Evolutionary conservation across 2,888 invertebrate genomes (phyloP).

Genomic region (Phalera bucephala): DNA sequence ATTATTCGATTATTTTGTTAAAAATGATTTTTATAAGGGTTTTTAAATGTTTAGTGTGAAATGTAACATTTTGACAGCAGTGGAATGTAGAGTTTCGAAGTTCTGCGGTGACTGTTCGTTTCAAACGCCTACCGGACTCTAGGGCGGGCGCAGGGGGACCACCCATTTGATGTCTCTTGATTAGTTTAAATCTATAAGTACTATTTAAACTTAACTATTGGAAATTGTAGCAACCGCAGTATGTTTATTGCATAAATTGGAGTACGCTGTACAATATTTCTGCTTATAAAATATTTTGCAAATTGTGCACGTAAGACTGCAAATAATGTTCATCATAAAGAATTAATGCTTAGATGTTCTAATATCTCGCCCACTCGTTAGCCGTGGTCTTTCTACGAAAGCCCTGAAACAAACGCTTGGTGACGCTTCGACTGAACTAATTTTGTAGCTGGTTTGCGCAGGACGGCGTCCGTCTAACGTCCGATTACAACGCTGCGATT

Average conservation of each 20-base stretch:
- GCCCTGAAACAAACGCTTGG: constrained; percentile 18
- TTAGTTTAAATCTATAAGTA: constrained; percentile 10
- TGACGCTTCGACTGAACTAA: constrained; percentile 24
- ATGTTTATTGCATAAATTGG: constrained; percentile 7
- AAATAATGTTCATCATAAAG: constrained; percentile 19
- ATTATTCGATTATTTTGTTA: constrained; percentile 47
- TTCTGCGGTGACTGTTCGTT: constrained; percentile 13
- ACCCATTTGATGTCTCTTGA: constrained; percentile 18
- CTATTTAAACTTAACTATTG: constrained; percentile 5
- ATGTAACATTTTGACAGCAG: constrained; percentile 33
- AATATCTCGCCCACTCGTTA: constrained; percentile 8
- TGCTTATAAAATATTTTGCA: constrained; percentile 9
- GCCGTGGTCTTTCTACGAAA: constrained; percentile 27
- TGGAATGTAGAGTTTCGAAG: constrained; percentile 16
- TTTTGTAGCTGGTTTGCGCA: constrained; percentile 12
- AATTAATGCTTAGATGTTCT: constrained; percentile 15
- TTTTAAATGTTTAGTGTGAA: constrained; percentile 37
- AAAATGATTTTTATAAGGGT: constrained; percentile 41
- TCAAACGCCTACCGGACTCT: constrained; percentile 13
- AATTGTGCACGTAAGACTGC: constrained; percentile 33
- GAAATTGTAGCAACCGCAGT: constrained; percentile 10
- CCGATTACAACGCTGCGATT: background rate
- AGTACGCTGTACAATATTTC: constrained; percentile 15
- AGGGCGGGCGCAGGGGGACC: constrained; percentile 28
- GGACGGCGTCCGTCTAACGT: background rate